Base-by-base conservation (phyloP, 2,888 invertebrate genomes). In the Stenoptilia bipunctidactyla region DNA sequence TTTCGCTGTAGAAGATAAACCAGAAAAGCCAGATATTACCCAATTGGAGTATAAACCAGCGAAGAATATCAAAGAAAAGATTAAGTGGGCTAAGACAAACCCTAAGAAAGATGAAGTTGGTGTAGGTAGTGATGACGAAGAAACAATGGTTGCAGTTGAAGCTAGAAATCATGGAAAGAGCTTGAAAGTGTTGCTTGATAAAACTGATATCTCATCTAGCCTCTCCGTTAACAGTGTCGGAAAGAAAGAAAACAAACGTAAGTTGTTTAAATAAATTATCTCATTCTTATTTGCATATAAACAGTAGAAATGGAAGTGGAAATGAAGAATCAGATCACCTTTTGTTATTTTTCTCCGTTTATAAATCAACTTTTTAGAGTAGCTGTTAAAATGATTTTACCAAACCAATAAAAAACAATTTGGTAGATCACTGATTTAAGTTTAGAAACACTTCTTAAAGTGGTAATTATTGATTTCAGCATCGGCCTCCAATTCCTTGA, bases 191-290 rank as follows among this genome's bases (percentile, higher is more conserved):
- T 44, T 83, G 13, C 59, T 64, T 37, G 66, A 70, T 8, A 66
- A 77, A 48, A 83, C 83, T 47, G 88, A 88, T 48, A 82, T 88
- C 12, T 68, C 86, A 0, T 85, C 87, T 0, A 86, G 87, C 8
- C 61, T 89, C 37, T 88, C 88, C 45, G 88, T 87, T 3, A 89
- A 88, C 53, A 86, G 86, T 27, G 85, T 89, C 36, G 87, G 86
- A 33, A 86, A 85, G 37, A 85, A 80, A 56, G 66, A 74, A 10
- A 61, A 53, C 38, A 63, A 65, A 50, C 56, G 83, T 84, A 58
- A 68, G 73, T 61, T 4, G 25, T 25, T 25, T 6, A n/a, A n/a
- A n/a, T n/a, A n/a, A n/a, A n/a, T n/a, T n/a, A n/a, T n/a, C n/a
- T n/a, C n/a, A n/a, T n/a, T n/a, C n/a, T n/a, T n/a, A n/a, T n/a